Conservation (phyloP, 2,797 vertebrate genomes). For the Peromyscus attwateri region DNA sequence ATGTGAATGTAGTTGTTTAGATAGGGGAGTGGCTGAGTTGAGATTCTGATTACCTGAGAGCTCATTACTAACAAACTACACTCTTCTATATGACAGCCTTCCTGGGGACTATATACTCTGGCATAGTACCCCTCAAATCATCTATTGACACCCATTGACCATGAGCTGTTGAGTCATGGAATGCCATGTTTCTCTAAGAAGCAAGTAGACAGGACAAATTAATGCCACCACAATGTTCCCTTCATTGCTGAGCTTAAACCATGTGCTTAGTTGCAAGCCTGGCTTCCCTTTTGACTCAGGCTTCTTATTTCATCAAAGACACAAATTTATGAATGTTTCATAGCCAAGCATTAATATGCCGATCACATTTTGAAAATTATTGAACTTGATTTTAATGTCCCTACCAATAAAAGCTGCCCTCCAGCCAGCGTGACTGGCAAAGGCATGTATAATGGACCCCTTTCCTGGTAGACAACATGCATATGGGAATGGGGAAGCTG, state of each 20-base stretch:
- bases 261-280: background rate
- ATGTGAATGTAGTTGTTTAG: background rate
- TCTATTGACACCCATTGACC: background rate
- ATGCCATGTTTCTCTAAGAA: background rate
- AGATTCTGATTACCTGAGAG: background rate
- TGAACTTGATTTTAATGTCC: background rate
- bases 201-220: background rate
- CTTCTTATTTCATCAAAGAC: conserved; percentile 2
- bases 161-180: rapidly evolving
- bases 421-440: background rate
- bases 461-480: background rate
- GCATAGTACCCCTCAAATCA: background rate
- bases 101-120: background rate
- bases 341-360: background rate
- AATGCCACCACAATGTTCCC: background rate
- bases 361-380: background rate
- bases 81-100: background rate
- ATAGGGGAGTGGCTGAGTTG: background rate
- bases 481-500: background rate
- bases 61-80: background rate
- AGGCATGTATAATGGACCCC: background rate
- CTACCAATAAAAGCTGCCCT: background rate
- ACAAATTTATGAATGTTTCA: background rate
- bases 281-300: background rate
- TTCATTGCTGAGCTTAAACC: background rate